Base-by-base conservation (phyloP, 2,797 vertebrate genomes). In the Limosa lapponica region DNA sequence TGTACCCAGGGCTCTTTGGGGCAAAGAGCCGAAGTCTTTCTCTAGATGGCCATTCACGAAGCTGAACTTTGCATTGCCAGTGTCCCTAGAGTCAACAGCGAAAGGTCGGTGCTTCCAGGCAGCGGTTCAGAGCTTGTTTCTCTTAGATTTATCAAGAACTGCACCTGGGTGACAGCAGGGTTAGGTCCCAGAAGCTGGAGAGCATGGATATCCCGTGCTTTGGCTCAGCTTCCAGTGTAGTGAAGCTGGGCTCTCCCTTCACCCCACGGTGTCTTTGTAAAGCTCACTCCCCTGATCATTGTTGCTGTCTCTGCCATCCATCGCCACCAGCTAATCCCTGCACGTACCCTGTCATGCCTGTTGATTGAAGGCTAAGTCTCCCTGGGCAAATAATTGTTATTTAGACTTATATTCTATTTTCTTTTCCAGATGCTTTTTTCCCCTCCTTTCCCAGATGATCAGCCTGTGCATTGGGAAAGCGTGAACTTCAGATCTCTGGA, bases 191-290 rank as follows among this genome's bases (percentile, higher is more conserved):
- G 32, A 39, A 51, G 37, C 86, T 49, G 71, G 6, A 70, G 13
- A 46, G 39, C 0, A 3, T 20, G 46, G 24, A 19, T n/a, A 49
- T 13, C 16, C 41, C 0, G 0, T 19, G 58, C 14, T 59, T 30
- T 27, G 57, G 27, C 66, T 72, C 41, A 43, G 54, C 27, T 49
- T 66, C 64, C 71, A 65, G 52, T 3, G 1, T 6, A 7, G 23
- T 9, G 20, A 37, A 25, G 16, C 12, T 37, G 25, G 5, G 27
- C 10, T 74, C n/a, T 84, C 9, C 10, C 55, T 86, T 39, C 58
- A 55, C 2, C 17, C 55, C 49, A 23, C 0, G 1, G 14, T 72
- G 92, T 67, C 65, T 32, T 22, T 23, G 24, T 9, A n/a, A 55
- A n/a, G 34, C 3, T 66, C 48, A 16, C 37, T n/a, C 34, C 82